A percentile compares a stretch with the other conserved stretches of the same genome.
Conservation (phyloP, 2,113 vertebrate species). For the Australoheros scitulus region DNA sequence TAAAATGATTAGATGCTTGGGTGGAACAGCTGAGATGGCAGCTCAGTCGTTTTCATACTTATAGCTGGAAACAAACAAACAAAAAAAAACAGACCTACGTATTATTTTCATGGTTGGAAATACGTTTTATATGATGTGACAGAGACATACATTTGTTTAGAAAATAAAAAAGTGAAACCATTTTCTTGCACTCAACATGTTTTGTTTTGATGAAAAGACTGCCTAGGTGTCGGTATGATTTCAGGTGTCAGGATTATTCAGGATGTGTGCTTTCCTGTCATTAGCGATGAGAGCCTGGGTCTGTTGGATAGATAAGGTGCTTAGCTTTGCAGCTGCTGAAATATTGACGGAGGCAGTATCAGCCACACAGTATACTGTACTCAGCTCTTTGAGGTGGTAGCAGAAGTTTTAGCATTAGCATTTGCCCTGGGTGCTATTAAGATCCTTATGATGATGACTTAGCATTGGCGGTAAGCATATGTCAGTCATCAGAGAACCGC, state of each 20-base stretch:
- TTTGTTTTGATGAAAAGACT: conserved; percentile 20
- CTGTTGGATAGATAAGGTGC: conserved; percentile 47
- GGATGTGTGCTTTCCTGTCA: conserved; percentile 17
- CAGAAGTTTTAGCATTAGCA: conserved; percentile 57
- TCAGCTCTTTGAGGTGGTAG: conserved; percentile 42
- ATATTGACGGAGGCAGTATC: conserved; percentile 20
- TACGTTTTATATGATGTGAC: conserved; percentile 5
- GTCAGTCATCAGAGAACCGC: conserved; percentile 57
- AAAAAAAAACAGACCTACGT: not conserved
- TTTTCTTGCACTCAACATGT: not conserved
- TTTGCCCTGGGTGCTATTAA: conserved; percentile 53
- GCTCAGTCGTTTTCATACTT: not conserved
- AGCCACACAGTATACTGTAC: not conserved
- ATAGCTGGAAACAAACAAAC: not conserved
- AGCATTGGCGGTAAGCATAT: conserved; percentile 41
- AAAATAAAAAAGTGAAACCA: not conserved
- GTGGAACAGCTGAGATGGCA: conserved; percentile 5
- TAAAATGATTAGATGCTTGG: not conserved
- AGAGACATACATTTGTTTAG: conserved; percentile 15
- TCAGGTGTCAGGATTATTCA: conserved; percentile 42
- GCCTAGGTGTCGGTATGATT: conserved; percentile 11
- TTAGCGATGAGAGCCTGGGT: conserved; percentile 17
- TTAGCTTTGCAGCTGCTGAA: conserved; percentile 41
- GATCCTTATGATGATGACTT: conserved; percentile 60
- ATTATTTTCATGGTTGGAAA: conserved; percentile 9